These are phyloP conservation scores for Sebastes iracundus DNA, from an alignment of 2,797 vertebrate genomes.

Conservation along the genomic window DNA sequence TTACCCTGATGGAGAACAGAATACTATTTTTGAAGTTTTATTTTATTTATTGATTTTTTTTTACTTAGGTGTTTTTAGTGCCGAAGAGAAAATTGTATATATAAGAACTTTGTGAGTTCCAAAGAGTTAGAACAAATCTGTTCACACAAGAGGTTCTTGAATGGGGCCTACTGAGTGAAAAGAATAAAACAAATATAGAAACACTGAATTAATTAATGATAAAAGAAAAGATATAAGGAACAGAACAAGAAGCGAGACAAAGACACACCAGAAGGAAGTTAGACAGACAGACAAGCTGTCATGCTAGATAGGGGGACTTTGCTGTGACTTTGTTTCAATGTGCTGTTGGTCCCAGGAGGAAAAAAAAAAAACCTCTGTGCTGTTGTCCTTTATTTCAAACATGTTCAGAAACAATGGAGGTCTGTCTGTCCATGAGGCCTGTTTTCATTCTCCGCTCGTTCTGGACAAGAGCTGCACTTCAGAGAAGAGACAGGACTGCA, in stretches of 20 bases:
- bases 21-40: not conserved
- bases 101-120: not conserved
- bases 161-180: not conserved
- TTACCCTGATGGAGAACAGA: not conserved
- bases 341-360: slow-evolving; percentile 23
- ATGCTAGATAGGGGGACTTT: not conserved
- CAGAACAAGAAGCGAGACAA: not conserved
- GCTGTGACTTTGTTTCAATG: slow-evolving; percentile 22
- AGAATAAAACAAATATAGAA: not conserved
- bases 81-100: not conserved
- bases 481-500: slow-evolving; percentile 12
- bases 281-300: slow-evolving; percentile 18
- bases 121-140: not conserved
- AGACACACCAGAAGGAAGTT: not conserved
- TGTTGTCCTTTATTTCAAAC: slow-evolving; percentile 62
- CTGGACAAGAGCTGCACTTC: slow-evolving; percentile 38
- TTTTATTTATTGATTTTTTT: not conserved
- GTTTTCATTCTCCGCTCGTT: slow-evolving; percentile 41
- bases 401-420: slow-evolving; percentile 59
- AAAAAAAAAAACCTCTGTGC: not conserved
- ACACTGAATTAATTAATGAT: not conserved
- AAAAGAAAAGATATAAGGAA: not conserved
- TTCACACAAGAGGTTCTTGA: not conserved
- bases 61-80: not conserved
- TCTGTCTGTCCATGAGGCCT: slow-evolving; percentile 43